Evolutionary conservation across 2,888 invertebrate species (phyloP).

Genomic region (Leptopilina drosophilae): DNA sequence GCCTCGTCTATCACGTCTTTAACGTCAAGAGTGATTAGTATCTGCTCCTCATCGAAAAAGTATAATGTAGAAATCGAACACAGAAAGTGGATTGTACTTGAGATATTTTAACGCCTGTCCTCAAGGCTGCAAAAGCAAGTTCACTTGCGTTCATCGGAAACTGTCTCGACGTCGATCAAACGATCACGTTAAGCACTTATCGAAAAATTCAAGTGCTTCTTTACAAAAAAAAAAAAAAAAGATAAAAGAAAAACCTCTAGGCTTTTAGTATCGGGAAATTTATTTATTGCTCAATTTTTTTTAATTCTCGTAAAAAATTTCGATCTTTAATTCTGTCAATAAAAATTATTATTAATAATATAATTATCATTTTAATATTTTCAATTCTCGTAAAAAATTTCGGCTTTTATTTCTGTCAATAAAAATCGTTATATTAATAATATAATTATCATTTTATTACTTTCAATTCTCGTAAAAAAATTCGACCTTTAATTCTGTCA

Average conservation of each 20-base stretch:
- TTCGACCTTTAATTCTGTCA: too few relatives aligned
- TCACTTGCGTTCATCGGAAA: constrained; percentile 29
- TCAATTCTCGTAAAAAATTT: too few relatives aligned
- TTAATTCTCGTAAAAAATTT: too few relatives aligned
- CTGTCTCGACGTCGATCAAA: constrained; percentile 27
- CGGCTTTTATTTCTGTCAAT: too few relatives aligned
- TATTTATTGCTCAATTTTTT: constrained; percentile 1
- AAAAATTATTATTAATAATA: too few relatives aligned
- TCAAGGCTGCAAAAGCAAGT: constrained; percentile 17
- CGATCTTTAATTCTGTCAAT: too few relatives aligned
- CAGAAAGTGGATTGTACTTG: constrained; percentile 18
- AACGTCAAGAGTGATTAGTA: constrained; percentile 7
- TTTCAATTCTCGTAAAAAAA: too few relatives aligned
- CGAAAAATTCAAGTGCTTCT: neutral
- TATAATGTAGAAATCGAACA: constrained; percentile 30
- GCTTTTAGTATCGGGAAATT: neutral
- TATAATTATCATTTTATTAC: too few relatives aligned
- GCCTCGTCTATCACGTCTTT: neutral
- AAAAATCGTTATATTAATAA: too few relatives aligned
- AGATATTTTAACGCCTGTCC: constrained; percentile 15
- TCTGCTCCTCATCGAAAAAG: neutral
- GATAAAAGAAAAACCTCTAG: neutral
- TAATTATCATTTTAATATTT: too few relatives aligned
- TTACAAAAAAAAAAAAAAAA: neutral
- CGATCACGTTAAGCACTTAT: constrained; percentile 22